phyloP scores from a whole-genome alignment of 2,113 vertebrate species.

The Xiphorhynchus elegans region DNA sequence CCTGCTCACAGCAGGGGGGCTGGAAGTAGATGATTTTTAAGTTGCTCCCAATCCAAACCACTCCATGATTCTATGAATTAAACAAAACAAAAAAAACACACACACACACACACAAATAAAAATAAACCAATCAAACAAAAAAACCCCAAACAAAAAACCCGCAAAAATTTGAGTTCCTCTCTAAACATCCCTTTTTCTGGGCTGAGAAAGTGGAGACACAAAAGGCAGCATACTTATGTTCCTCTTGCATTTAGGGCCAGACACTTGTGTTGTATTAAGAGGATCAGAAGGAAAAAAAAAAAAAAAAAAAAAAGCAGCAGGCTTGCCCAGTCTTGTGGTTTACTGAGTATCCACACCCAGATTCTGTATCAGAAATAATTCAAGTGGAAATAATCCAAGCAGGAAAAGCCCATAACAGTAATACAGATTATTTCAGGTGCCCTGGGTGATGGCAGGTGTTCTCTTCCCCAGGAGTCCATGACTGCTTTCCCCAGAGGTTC shows the following conservation, averaged over 20 bases:
- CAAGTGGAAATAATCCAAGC: background rate
- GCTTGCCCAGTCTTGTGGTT: background rate
- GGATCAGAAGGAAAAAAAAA: background rate
- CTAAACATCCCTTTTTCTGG: background rate
- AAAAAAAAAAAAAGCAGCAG: fast-evolving
- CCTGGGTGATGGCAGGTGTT: background rate
- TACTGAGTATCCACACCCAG: background rate
- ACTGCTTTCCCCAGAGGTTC: background rate
- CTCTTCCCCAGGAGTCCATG: background rate
- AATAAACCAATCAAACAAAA: too few species aligned
- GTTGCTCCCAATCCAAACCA: background rate
- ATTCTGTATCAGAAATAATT: background rate
- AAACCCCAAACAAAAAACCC: too few species aligned
- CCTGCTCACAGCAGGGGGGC: background rate
- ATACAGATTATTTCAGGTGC: background rate
- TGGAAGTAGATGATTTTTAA: background rate
- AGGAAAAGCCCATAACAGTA: background rate
- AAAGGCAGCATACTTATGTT: background rate
- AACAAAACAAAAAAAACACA: background rate
- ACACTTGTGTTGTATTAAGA: fast-evolving
- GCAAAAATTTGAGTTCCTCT: background rate
- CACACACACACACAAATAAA: too few species aligned
- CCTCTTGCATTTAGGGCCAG: background rate
- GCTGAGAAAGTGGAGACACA: background rate
- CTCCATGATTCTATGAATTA: background rate